Evolutionary conservation across 2,888 invertebrate species (phyloP).

Genomic region (Alsophila aescularia): DNA sequence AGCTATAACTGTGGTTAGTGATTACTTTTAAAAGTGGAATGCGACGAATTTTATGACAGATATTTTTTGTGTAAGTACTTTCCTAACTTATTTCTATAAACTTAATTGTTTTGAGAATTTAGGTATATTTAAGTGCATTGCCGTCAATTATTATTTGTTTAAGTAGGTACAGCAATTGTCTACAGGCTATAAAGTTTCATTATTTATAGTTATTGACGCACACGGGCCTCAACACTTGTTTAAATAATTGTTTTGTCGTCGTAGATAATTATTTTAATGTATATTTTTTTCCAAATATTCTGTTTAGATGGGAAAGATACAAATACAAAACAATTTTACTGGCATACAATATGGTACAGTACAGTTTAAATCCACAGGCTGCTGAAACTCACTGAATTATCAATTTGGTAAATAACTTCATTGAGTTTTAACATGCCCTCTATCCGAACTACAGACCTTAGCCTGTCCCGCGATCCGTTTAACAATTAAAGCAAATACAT

Average conservation of each 20-base stretch:
- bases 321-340: too few relatives aligned
- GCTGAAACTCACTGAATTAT: too few relatives aligned
- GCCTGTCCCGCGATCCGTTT: too few relatives aligned
- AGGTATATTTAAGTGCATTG: constrained; percentile 1
- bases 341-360: too few relatives aligned
- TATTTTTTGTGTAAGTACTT: constrained; percentile 19
- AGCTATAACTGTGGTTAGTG: constrained; percentile 51
- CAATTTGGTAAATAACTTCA: too few relatives aligned
- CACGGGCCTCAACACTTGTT: constrained; percentile 9
- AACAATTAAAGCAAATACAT: too few relatives aligned
- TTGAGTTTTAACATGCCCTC: too few relatives aligned
- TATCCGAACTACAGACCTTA: too few relatives aligned
- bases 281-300: too few relatives aligned
- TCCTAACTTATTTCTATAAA: not conserved
- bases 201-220: constrained; percentile 16
- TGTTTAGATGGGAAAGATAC: too few relatives aligned
- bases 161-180: constrained; percentile 4
- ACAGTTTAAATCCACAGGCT: too few relatives aligned
- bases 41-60: constrained; percentile 29
- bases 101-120: not conserved
- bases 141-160: constrained; percentile 8
- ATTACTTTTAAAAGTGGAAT: constrained; percentile 34
- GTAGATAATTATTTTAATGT: not conserved
- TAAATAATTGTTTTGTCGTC: constrained; percentile 2
- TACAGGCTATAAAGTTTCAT: not conserved